Percentiles rank a stretch among this genome's conserved stretches.
phyloP scores from a whole-genome alignment of 2,888 invertebrate species.

The Agriopis leucophaearia region DNA sequence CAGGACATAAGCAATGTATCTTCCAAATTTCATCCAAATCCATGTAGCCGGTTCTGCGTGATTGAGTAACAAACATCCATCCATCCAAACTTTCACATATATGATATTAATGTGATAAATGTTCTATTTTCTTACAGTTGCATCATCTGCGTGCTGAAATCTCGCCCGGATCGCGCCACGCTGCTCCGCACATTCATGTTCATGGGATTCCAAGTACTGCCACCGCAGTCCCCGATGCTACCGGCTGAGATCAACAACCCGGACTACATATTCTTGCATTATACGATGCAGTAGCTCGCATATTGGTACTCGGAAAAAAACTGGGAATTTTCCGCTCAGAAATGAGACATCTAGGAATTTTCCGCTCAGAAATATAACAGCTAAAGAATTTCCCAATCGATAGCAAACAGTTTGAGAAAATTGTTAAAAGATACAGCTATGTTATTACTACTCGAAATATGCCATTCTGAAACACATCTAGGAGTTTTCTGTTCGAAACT shows the following conservation, averaged over 20 bases:
- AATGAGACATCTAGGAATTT: background rate
- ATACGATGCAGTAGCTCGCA: constrained; percentile 75
- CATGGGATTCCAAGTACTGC: constrained; percentile 96
- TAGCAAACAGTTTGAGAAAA: too few species aligned
- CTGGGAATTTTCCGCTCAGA: constrained; percentile 7
- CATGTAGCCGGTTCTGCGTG: too few species aligned
- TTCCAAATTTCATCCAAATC: too few species aligned
- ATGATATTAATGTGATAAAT: too few species aligned
- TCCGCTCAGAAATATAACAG: background rate
- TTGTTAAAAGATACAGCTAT: too few species aligned
- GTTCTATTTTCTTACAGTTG: constrained; percentile 63
- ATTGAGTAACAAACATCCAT: too few species aligned
- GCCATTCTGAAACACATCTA: background rate
- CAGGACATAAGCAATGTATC: too few species aligned
- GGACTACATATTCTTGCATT: constrained; percentile 85
- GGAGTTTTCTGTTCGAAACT: background rate
- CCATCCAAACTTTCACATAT: too few species aligned
- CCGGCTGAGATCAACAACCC: constrained; percentile 84
- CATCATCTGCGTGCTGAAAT: constrained; percentile 92
- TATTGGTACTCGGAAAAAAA: constrained; percentile 39
- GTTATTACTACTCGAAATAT: background rate
- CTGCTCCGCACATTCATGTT: constrained; percentile 98
- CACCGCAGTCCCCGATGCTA: constrained; percentile 90
- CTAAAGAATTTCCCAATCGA: background rate
- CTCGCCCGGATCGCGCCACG: constrained; percentile 93